Evolutionary conservation across 2,888 invertebrate species (phyloP).

Genomic region (Temnothorax ravouxi): DNA sequence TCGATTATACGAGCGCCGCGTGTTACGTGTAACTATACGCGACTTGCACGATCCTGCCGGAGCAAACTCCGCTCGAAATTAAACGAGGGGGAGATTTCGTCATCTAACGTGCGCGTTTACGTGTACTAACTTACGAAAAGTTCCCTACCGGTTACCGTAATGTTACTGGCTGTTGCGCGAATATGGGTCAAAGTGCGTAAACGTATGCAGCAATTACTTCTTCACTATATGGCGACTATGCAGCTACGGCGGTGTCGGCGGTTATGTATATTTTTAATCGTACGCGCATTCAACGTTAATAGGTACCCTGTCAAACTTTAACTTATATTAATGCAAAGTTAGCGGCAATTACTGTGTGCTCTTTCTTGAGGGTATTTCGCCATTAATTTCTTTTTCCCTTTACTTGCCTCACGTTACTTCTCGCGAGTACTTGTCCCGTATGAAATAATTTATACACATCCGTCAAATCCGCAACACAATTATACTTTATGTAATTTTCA

Average conservation of each 20-base stretch:
- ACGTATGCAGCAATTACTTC: conserved; percentile 51
- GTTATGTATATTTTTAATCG: conserved; percentile 50
- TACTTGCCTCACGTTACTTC: conserved; percentile 11
- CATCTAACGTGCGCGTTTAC: not conserved
- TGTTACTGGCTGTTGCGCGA: not conserved
- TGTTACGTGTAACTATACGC: not conserved
- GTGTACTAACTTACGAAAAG: not conserved
- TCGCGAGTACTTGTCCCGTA: not conserved
- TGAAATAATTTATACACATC: conserved; percentile 23
- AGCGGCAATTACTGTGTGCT: conserved; percentile 49
- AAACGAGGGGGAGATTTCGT: conserved; percentile 7
- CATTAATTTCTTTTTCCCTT: conserved; percentile 36
- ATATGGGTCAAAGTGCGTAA: conserved; percentile 54
- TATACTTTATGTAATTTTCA: not conserved
- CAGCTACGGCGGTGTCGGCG: conserved; percentile 27
- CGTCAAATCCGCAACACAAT: conserved; percentile 22
- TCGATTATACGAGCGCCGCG: not conserved
- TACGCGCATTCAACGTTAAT: conserved; percentile 45
- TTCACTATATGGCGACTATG: conserved; percentile 10
- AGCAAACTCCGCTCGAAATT: not conserved
- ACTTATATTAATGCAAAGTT: conserved; percentile 55
- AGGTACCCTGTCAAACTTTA: conserved; percentile 53
- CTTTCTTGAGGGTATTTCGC: conserved; percentile 50
- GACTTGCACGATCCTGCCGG: not conserved
- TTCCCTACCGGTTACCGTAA: not conserved